Evolutionary conservation across 2,797 vertebrate species (phyloP), one percentile per base, ranked within the genome.

Genomic region (Pyrrhura leucotis): DNA sequence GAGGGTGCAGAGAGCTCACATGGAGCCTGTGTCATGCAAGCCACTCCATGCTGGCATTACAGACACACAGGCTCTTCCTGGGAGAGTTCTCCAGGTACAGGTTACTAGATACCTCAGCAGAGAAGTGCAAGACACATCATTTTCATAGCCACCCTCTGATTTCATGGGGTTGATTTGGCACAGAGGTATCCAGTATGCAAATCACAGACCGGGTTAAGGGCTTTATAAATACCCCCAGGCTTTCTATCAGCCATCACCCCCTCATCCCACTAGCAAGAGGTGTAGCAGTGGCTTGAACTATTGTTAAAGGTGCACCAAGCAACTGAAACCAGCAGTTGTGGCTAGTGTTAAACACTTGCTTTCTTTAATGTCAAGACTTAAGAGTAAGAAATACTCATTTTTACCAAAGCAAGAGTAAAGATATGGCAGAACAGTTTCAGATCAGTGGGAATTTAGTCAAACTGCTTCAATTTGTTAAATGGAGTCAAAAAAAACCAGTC

Each of bases 131-230:
- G 56, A 33, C 15, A 9, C 58, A 53, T 28, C 6, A 1, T 68
- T 86, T 59, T 45, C 28, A 76, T 16, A 66, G 15, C 31, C 37
- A 23, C 35, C 19, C 35, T 58, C 44, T 58, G 48, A 53, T 59
- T 82, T 68, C 56, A 14, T 7, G n/a, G 31, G 29, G 26, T 73
- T 51, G 39, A 75, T 79, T 48, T 80, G 48, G 12, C 40, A 6
- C 14, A 10, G 33, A 69, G 31, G 10, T 40, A 6, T 26, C 44
- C 47, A 51, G 42, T 28, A 25, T 62, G 68, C 28, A 19, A 56
- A 25, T 18, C 0, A 0, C 66, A 85, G 50, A 40, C 5, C 8
- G n/a, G 14, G 6, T 44, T 28, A 71, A 78, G 35, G 25, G 59
- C 14, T 31, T 4, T 56, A 12, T 53, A 37, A 72, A n/a, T 26